Base-by-base conservation (phyloP, 2,113 vertebrate species). In the Sciurus niger region DNA sequence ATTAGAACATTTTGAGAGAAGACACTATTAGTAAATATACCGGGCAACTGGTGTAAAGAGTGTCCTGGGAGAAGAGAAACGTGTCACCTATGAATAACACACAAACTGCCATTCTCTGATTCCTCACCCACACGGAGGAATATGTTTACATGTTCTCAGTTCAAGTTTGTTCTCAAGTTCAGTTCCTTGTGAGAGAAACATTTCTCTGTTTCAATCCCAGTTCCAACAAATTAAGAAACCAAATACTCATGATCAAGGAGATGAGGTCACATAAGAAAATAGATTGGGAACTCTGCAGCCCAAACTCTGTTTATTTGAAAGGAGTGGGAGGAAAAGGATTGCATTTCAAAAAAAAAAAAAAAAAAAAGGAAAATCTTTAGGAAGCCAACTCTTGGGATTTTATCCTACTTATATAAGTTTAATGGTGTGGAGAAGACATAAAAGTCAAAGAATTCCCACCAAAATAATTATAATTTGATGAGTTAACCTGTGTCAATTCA, bases 1-100 rank as follows among this genome's bases (percentile, higher is more conserved):
- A 48, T 84, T 28, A 86, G 76, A 67, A 79, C 14, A 95, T 83
- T 95, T 95, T 95, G 76, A 94, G 78, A 97, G 51, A 80, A 90
- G 43, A 79, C 12, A 73, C 37, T 51, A 32, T 51, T 77, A 51
- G 63, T 80, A 84, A 95, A 60, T 90, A 86, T 24, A 55, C 32
- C 70, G n/a, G 73, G 16, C 48, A 90, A 83, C 32, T 25, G 53
- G 84, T 88, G 2, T 43, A 80, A 88, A 76, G 28, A 90, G 37
- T 25, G 43, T 90, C 72, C 77, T 53, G 17, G 58, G 46, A 34
- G 87, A 94, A 95, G 48, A 46, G 24, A 37, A 13, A 90, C 37
- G 51, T 51, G 84, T 70, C 24, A 37, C 17, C 32, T 84, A 84
- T 80, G 72, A 93, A 60, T 94, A 82, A 84, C 32, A 13, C 58